Base-by-base conservation (phyloP, 2,113 vertebrate species). In the Oxyruncus cristatus region DNA sequence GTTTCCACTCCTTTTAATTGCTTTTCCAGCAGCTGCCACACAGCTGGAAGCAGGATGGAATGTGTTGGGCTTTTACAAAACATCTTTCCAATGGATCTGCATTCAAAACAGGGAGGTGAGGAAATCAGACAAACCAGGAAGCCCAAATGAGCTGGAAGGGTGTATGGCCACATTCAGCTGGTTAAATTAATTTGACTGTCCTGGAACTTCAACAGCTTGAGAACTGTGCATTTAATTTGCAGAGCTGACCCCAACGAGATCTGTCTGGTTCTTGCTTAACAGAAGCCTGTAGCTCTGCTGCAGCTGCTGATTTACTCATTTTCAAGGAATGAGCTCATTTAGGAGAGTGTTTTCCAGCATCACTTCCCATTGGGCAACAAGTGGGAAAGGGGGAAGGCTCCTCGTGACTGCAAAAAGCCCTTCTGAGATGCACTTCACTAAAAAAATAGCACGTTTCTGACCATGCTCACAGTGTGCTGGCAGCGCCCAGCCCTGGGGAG, bases 361-460 rank as follows among this genome's bases (percentile, higher is more conserved):
- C 61, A 11, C 74, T 78, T 52, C 2, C 35, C 6, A 7, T 10
- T 11, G 35, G 53, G 52, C 71, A 78, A 67, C 18, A 11, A 33
- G 21, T 5, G 6, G 44, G 39, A 33, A 24, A 4, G 0, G 4
- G 53, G 50, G 59, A 27, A 49, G 55, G 72, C 55, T 68, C 8
- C 65, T 81, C 1, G 0, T 22, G 61, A 4, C 37, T 37, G 74
- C 65, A 30, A 1, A 23, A 39, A 46, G 14, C 62, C 5, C 42
- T 17, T 10, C n/a, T 2, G 11, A 53, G 49, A 12, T 7, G 61
- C 11, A 6, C 11, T 28, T 55, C 26, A 1, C 12, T 5, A 4
- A 12, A n/a, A 35, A 56, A 33, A 0, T 0, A 3, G 15, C 2
- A 1, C 0, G 0, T 37, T 46, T 11, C 65, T 74, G 18, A 32